Percentiles rank a stretch among this genome's conserved stretches.
phyloP scores from a whole-genome alignment of 2,113 vertebrate species.

The Callipepla squamata region DNA sequence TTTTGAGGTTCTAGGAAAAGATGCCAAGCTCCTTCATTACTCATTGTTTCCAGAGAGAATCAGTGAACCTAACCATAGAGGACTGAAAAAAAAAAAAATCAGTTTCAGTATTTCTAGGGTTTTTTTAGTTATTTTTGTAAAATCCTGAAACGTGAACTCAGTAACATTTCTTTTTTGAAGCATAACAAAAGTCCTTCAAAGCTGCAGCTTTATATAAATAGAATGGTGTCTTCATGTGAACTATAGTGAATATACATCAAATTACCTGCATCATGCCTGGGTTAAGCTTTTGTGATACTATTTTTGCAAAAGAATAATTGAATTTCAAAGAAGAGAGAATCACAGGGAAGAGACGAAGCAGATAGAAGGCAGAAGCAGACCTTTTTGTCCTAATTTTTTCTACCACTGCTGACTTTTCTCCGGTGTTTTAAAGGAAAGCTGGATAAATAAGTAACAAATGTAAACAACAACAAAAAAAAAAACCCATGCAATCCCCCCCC shows the following conservation, averaged over 20 bases:
- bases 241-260: not conserved
- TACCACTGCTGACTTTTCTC: conserved; percentile 20
- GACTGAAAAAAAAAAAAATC: not conserved
- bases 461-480: not conserved
- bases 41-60: not conserved
- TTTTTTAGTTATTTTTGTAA: not conserved
- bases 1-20: not conserved
- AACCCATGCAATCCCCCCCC: too few species aligned
- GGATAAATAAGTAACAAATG: not conserved
- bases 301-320: conserved; percentile 26
- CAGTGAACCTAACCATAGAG: not conserved
- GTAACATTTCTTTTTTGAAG: not conserved
- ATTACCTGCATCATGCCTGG: conserved; percentile 28
- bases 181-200: not conserved
- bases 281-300: conserved; percentile 65
- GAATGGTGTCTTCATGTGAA: not conserved
- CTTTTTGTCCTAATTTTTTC: not conserved
- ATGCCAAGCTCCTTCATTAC: not conserved
- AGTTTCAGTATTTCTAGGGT: not conserved
- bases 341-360: not conserved
- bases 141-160: not conserved
- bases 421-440: not conserved
- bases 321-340: conserved; percentile 22
- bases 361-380: not conserved
- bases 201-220: not conserved